phyloP scores from a whole-genome alignment of 2,888 invertebrate genomes.

The Hirtodrosophila histrioides region DNA sequence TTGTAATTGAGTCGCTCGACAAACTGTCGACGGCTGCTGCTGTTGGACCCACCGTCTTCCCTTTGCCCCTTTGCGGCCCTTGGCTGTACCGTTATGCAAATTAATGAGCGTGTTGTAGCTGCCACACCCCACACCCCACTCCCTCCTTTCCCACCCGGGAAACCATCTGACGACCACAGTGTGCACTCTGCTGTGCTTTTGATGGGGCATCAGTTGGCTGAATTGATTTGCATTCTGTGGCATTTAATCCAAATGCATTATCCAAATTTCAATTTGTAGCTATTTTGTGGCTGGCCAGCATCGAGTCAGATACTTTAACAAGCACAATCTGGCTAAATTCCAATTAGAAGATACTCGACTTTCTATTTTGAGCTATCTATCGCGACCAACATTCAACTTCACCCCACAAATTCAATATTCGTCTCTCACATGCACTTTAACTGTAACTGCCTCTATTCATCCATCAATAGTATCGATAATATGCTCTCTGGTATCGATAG shows the following conservation, averaged over 20 bases:
- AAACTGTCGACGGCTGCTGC: conserved; percentile 47
- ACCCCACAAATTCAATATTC: too few species aligned
- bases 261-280: conserved; percentile 33
- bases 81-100: conserved; percentile 55
- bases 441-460: too few species aligned
- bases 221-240: conserved; percentile 45
- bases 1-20: conserved; percentile 70
- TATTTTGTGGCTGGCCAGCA: neutral
- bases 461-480: too few species aligned
- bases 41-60: neutral
- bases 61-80: neutral
- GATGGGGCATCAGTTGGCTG: conserved; percentile 23
- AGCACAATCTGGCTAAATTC: too few species aligned
- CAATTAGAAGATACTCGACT: too few species aligned
- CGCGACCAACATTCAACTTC: too few species aligned
- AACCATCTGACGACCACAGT: conserved; percentile 5
- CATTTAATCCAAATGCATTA: conserved; percentile 28
- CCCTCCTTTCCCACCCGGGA: neutral
- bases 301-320: too few species aligned
- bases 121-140: conserved; percentile 3
- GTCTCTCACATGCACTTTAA: too few species aligned
- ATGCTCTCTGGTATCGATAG: too few species aligned
- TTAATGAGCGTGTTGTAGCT: conserved; percentile 46
- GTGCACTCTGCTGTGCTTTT: conserved; percentile 9
- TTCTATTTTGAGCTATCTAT: too few species aligned